Base-by-base conservation (phyloP, 2,113 vertebrate species). In the Murina feae region DNA sequence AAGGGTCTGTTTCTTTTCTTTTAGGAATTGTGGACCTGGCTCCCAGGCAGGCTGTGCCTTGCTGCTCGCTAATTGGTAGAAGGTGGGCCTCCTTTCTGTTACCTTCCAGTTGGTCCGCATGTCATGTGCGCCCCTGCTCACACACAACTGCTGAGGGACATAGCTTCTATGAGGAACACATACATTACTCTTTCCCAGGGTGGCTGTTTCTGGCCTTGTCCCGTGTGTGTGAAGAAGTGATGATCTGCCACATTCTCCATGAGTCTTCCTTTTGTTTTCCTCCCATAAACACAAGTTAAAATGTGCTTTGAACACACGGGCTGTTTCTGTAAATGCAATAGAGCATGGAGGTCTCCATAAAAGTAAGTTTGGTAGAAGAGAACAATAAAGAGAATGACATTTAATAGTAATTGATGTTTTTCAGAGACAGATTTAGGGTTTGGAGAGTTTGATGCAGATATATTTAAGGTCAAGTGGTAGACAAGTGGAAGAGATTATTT, bases 1-100 rank as follows among this genome's bases (percentile, higher is more conserved):
- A 88, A 65, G n/a, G 80, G 85, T 96, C 63, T 39, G 21, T 65
- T 9, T 86, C 37, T 96, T 42, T 83, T 97, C 51, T 91, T 96
- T 85, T 37, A 92, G 78, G 80, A 23, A 90, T 75, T 63, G 80
- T 23, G 69, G 88, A 75, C 66, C 9, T 47, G 14, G 32, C 44
- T 76, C 90, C 53, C 44, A 44, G 74, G 74, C 69, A 89, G 86
- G 91, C 0, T 90, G 69, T 96, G 93, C 69, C 83, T 39, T 80
- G 42, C 79, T 93, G 79, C 75, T 92, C 18, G 17, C 37, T 44
- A 69, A 25, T 18, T 47, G 44, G 28, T 91, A 58, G 72, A 6
- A 95, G 53, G 44, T 87, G 68, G 89, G 95, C 92, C 88, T 69
- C 35, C 60, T 92, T 90, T 76, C 84, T n/a, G 35, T 69, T 49